These are phyloP conservation scores for Oxygymnocypris stewartii DNA, from an alignment of 2,113 vertebrate species.

Conservation along the genomic window DNA sequence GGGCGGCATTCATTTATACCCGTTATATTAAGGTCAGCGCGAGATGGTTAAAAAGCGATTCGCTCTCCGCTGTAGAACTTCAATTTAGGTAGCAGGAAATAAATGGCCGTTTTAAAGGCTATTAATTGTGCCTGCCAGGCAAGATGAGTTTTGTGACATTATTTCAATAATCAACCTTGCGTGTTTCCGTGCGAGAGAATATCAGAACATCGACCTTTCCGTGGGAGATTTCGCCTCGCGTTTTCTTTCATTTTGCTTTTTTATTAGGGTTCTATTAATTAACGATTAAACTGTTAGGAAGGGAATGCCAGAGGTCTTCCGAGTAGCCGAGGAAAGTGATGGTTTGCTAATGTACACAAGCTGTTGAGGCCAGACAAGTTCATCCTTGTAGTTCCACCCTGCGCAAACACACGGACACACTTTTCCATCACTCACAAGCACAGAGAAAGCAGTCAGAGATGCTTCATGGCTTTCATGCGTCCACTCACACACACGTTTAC, in stretches of 20 bases:
- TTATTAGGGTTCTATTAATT: conserved; percentile 16
- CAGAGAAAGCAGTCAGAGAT: conserved; percentile 50
- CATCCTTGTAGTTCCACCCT: conserved; percentile 42
- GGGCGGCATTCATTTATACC: conserved; percentile 18
- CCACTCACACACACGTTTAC: conserved; percentile 7
- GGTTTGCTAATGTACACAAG: conserved; percentile 47
- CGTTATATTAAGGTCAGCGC: conserved; percentile 38
- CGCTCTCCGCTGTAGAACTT: background rate
- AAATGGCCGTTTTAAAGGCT: conserved; percentile 5
- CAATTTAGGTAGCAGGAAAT: background rate
- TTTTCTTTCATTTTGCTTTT: too few relatives aligned
- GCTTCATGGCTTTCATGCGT: background rate
- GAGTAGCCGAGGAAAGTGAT: conserved; percentile 2
- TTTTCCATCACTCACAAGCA: conserved; percentile 35
- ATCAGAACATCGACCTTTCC: conserved; percentile 5
- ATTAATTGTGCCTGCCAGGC: conserved; percentile 36
- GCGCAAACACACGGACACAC: conserved; percentile 32
- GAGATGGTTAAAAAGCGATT: too few relatives aligned
- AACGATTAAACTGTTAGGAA: conserved; percentile 12
- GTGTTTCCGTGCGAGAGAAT: too few relatives aligned
- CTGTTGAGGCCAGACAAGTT: conserved; percentile 34
- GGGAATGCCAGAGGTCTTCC: background rate
- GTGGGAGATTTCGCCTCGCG: background rate
- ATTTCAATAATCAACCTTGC: too few relatives aligned
- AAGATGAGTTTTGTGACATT: background rate